Percentiles rank a stretch among this genome's conserved stretches.
phyloP scores from a whole-genome alignment of 1,140 invertebrate species.

The Acromyrmex charruanus region DNA sequence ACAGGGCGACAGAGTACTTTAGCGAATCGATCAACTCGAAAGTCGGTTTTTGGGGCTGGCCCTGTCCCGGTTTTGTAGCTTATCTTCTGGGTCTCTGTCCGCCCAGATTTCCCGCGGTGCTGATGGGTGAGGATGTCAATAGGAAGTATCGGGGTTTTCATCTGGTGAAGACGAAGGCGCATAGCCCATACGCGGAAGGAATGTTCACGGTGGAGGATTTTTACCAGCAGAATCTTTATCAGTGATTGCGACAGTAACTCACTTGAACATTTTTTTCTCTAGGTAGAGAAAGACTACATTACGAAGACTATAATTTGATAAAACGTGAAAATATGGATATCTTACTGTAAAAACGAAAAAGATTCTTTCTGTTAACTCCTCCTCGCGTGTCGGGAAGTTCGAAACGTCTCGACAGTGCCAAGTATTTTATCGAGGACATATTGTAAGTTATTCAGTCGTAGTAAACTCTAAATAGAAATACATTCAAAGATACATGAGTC shows the following conservation, averaged over 20 bases:
- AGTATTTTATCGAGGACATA: background rate
- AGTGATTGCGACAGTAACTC: background rate
- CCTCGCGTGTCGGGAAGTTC: background rate
- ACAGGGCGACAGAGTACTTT: slow-evolving; percentile 90
- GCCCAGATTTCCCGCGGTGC: slow-evolving; percentile 80
- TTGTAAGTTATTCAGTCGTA: slow-evolving; percentile 12
- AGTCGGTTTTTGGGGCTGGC: slow-evolving; percentile 91
- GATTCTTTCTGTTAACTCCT: background rate
- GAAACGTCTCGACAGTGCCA: background rate
- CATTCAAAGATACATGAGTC: background rate
- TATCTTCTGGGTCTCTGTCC: slow-evolving; percentile 89
- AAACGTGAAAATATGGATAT: background rate
- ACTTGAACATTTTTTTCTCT: background rate
- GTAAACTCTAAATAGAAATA: background rate
- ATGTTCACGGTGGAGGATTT: slow-evolving; percentile 73
- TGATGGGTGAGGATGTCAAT: slow-evolving; percentile 82
- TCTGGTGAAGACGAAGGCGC: slow-evolving; percentile 80
- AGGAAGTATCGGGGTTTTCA: slow-evolving; percentile 75
- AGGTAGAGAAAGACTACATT: background rate
- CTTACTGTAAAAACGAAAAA: slow-evolving; percentile 9
- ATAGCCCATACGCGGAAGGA: slow-evolving; percentile 82
- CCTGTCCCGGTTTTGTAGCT: slow-evolving; percentile 89
- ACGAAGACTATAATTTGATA: background rate
- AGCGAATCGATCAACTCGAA: slow-evolving; percentile 91
- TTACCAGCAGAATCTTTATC: slow-evolving; percentile 29